phyloP scores from a whole-genome alignment of 2,888 invertebrate species.

The Polyploca ridens region DNA sequence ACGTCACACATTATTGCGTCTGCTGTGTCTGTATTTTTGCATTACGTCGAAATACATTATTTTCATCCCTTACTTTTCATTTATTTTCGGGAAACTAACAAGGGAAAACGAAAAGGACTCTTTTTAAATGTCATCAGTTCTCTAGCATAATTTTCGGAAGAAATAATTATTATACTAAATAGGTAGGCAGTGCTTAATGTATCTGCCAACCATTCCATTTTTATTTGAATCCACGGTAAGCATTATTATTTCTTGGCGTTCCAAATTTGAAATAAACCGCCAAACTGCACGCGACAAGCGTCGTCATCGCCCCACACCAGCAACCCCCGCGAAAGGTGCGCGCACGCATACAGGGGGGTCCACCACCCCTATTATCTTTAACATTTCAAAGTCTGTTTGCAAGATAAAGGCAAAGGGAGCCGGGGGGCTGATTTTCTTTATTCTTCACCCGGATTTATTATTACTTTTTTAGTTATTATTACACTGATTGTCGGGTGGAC shows the following conservation, averaged over 20 bases:
- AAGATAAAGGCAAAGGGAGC: conserved; percentile 83
- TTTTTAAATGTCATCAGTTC: too few relatives aligned
- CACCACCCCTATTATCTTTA: conserved; percentile 83
- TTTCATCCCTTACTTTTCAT: too few relatives aligned
- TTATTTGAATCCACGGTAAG: background rate
- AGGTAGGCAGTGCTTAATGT: too few relatives aligned
- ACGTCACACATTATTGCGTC: too few relatives aligned
- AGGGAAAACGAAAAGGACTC: too few relatives aligned
- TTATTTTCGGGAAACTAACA: too few relatives aligned
- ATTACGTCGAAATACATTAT: too few relatives aligned
- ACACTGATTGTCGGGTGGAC: conserved; percentile 74
- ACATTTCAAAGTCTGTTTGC: conserved; percentile 82
- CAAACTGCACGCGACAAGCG: conserved; percentile 58
- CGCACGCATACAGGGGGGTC: conserved; percentile 62
- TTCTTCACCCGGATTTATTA: conserved; percentile 84
- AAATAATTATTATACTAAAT: too few relatives aligned
- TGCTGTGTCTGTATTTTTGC: too few relatives aligned
- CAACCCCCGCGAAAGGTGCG: conserved; percentile 81
- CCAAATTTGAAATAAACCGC: conserved; percentile 76
- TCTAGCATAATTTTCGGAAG: too few relatives aligned
- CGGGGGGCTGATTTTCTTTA: conserved; percentile 83
- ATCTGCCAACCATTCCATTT: background rate
- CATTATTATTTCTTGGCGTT: background rate
- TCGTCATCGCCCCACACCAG: conserved; percentile 55
- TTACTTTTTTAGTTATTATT: conserved; percentile 84